Evolutionary conservation across 1,140 invertebrate species (phyloP).

Genomic region (Bursaphelenchus mucronatus): DNA sequence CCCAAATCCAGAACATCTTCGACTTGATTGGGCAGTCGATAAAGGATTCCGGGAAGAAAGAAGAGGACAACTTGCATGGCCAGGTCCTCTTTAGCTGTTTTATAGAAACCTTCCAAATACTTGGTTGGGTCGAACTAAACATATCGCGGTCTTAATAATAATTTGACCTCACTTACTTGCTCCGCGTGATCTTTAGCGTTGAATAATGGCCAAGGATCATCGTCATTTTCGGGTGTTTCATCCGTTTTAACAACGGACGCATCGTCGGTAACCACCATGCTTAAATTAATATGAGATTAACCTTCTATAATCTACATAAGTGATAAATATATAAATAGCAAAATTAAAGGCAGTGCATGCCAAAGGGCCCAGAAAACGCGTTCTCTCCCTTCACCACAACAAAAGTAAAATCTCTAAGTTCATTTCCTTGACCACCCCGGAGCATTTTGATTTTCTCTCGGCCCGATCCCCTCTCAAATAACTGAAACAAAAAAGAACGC

Average conservation of each 20-base stretch:
- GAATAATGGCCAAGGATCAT: not conserved
- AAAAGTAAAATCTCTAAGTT: no score
- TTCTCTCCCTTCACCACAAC: no score
- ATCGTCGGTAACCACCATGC: no score
- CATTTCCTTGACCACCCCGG: no score
- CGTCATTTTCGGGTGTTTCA: not conserved
- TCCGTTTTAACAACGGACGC: not conserved
- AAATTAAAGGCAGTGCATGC: no score
- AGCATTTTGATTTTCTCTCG: no score
- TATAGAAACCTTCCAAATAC: slow-evolving; percentile 12
- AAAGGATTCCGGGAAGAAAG: slow-evolving; percentile 58
- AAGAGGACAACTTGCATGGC: slow-evolving; percentile 60
- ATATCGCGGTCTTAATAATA: not conserved
- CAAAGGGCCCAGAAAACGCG: no score
- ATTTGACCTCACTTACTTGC: not conserved
- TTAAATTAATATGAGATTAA: no score
- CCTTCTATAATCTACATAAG: no score
- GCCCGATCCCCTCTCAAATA: no score
- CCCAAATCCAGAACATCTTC: slow-evolving; percentile 51
- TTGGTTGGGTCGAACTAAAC: slow-evolving; percentile 5
- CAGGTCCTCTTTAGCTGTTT: slow-evolving; percentile 44
- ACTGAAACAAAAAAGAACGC: no score
- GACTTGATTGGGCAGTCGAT: slow-evolving; percentile 49
- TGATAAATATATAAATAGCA: no score
- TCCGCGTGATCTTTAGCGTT: slow-evolving; percentile 16